Percentiles rank a stretch among this genome's conserved stretches.
These are phyloP conservation scores for Stegophylla sp. DNA, from an alignment of 2,888 invertebrate species.

Conservation along the genomic window DNA sequence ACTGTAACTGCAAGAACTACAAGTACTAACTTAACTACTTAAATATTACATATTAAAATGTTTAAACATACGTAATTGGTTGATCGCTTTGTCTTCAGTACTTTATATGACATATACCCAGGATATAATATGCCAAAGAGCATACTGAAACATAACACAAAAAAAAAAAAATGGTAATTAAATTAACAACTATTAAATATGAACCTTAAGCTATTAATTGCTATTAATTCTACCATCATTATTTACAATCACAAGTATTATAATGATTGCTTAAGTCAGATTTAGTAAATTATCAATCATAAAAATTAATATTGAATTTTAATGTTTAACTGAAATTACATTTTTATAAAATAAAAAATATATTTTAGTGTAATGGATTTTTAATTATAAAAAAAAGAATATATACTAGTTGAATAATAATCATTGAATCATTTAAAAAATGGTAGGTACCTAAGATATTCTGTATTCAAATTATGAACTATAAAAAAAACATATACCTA, in stretches of 20 bases:
- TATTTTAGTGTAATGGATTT: not conserved
- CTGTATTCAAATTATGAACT: too few relatives aligned
- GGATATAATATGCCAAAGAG: constrained; percentile 49
- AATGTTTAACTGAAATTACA: too few relatives aligned
- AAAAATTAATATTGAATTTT: not conserved
- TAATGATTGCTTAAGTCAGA: too few relatives aligned
- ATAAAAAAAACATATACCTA: not conserved
- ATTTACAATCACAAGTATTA: too few relatives aligned
- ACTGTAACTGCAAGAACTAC: too few relatives aligned
- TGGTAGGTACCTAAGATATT: too few relatives aligned
- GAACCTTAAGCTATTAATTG: not conserved
- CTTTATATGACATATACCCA: constrained; percentile 56
- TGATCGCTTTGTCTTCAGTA: constrained; percentile 48
- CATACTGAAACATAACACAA: constrained; percentile 43
- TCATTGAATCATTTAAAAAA: too few relatives aligned
- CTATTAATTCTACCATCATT: not conserved
- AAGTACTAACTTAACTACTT: too few relatives aligned
- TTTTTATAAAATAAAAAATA: not conserved
- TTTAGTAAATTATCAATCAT: too few relatives aligned
- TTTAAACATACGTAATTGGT: constrained; percentile 49
- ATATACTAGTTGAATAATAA: too few relatives aligned
- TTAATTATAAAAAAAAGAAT: not conserved
- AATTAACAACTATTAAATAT: too few relatives aligned
- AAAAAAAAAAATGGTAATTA: too few relatives aligned
- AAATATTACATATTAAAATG: not conserved